Evolutionary conservation across 2,113 vertebrate species (phyloP).

Genomic region (Notothenia rossii): DNA sequence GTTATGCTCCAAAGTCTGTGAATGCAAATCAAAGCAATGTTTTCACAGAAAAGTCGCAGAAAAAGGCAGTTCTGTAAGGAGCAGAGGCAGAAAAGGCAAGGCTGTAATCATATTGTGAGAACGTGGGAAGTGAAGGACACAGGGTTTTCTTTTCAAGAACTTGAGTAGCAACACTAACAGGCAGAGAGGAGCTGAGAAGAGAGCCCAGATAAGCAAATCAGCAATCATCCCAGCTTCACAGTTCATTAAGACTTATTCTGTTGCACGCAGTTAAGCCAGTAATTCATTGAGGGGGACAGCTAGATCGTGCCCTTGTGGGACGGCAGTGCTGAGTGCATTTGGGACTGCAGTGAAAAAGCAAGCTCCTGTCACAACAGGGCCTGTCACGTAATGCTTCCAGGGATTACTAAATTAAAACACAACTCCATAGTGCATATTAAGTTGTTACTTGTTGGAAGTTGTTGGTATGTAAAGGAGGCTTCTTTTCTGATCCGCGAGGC

Average conservation of each 20-base stretch:
- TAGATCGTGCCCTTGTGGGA: constrained; percentile 52
- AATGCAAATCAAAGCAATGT: constrained; percentile 22
- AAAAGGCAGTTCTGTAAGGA: neutral
- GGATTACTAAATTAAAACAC: constrained; percentile 52
- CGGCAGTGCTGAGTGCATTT: constrained; percentile 51
- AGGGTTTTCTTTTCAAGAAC: constrained; percentile 21
- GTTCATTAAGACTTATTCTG: constrained; percentile 64
- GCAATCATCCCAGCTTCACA: constrained; percentile 30
- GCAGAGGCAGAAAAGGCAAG: neutral
- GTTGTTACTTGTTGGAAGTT: constrained; percentile 3
- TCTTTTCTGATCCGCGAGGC: constrained; percentile 6
- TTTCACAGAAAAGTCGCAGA: constrained; percentile 2
- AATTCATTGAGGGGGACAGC: constrained; percentile 59
- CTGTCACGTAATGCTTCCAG: constrained; percentile 63
- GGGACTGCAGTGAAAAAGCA: constrained; percentile 61
- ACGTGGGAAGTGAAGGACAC: constrained; percentile 18
- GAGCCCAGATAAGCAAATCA: constrained; percentile 49
- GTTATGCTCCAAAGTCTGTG: neutral
- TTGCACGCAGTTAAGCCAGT: constrained; percentile 16
- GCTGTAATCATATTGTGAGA: constrained; percentile 9
- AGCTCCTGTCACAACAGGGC: constrained; percentile 62
- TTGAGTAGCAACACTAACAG: constrained; percentile 12
- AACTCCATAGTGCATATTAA: constrained; percentile 24
- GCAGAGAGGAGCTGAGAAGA: constrained; percentile 24
- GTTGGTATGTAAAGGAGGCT: constrained; percentile 8